These are phyloP conservation scores for Phodopus roborovskii DNA, from an alignment of 2,113 vertebrate species.

Conservation along the genomic window DNA sequence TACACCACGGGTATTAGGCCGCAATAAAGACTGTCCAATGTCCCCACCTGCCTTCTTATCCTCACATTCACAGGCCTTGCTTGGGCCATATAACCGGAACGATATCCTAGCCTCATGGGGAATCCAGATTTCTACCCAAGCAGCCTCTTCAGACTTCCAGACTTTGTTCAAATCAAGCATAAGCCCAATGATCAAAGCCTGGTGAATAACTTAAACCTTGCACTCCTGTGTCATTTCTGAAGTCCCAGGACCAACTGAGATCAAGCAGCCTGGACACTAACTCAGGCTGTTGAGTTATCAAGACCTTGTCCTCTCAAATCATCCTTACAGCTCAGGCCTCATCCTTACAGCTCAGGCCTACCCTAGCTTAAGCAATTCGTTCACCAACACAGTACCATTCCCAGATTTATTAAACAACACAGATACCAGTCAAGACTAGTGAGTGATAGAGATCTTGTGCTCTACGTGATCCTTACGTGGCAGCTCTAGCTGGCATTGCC, in stretches of 20 bases:
- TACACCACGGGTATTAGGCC: neutral
- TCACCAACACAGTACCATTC: neutral
- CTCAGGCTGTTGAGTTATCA: neutral
- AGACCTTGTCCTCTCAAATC: neutral
- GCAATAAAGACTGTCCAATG: neutral
- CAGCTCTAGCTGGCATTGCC: neutral
- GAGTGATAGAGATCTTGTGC: neutral
- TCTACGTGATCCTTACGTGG: neutral
- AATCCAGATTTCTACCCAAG: neutral
- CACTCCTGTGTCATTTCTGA: neutral
- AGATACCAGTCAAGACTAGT: neutral
- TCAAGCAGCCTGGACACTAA: neutral
- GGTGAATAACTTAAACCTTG: neutral
- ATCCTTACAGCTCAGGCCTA: neutral
- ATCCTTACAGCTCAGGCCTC: neutral
- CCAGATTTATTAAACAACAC: neutral
- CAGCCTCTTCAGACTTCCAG: neutral
- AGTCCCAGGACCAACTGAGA: neutral
- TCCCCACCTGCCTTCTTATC: neutral
- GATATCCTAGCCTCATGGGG: neutral
- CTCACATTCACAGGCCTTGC: neutral
- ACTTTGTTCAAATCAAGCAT: neutral
- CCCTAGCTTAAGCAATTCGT: neutral
- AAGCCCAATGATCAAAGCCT: neutral
- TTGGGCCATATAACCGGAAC: neutral